Percentiles rank a stretch among this genome's conserved stretches.
These are phyloP conservation scores for Heliconius charithonia DNA, from an alignment of 2,888 invertebrate species.

Conservation along the genomic window DNA sequence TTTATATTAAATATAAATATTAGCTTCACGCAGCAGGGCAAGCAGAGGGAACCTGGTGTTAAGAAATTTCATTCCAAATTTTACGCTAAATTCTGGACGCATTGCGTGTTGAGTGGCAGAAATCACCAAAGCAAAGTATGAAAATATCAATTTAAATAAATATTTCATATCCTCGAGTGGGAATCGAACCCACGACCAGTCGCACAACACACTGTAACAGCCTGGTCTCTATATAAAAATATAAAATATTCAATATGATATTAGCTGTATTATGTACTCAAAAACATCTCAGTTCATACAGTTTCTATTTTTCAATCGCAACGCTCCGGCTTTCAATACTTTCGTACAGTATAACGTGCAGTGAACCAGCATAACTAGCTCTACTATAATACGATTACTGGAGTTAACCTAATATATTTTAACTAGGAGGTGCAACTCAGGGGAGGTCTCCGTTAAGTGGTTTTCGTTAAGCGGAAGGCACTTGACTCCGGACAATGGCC, in stretches of 20 bases:
- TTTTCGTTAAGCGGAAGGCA: slow-evolving; percentile 72
- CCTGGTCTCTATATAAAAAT: background rate
- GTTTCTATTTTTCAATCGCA: slow-evolving; percentile 80
- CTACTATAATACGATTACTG: slow-evolving; percentile 56
- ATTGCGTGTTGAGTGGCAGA: background rate
- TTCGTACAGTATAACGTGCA: slow-evolving; percentile 72
- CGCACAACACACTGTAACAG: too few relatives aligned
- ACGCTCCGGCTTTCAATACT: slow-evolving; percentile 80
- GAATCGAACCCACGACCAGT: too few relatives aligned
- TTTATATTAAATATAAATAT: background rate
- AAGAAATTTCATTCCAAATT: background rate
- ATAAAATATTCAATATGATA: background rate
- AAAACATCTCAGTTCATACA: slow-evolving; percentile 54
- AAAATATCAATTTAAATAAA: background rate
- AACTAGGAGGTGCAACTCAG: slow-evolving; percentile 59
- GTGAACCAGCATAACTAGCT: slow-evolving; percentile 57
- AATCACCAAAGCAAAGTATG: background rate
- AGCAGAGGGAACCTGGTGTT: background rate
- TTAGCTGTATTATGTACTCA: slow-evolving; percentile 11
- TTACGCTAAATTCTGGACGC: background rate
- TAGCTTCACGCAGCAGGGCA: background rate
- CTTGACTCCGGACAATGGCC: slow-evolving; percentile 76
- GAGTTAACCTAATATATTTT: slow-evolving; percentile 54
- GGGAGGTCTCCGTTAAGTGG: slow-evolving; percentile 65
- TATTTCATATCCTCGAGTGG: too few relatives aligned